Conservation (phyloP, 2,888 invertebrate genomes). For the Leptinotarsa peninsularis region DNA sequence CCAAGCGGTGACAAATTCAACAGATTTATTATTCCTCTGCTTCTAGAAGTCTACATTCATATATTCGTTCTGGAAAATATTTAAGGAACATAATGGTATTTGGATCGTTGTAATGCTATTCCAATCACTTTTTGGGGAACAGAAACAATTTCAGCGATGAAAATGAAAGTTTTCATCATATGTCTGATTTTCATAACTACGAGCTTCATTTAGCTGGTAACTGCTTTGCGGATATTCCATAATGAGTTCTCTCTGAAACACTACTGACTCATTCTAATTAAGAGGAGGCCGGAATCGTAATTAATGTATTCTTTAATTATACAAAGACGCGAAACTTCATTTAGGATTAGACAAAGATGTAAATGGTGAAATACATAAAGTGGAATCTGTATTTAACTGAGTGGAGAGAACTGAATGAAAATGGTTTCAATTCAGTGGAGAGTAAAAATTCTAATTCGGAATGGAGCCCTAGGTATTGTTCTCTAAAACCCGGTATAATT, state of each 20-base stretch:
- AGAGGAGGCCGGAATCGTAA: slow-evolving; percentile 27
- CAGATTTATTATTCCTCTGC: too few species aligned
- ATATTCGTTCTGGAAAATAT: too few species aligned
- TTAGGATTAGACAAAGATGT: slow-evolving; percentile 21
- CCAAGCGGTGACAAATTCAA: too few species aligned
- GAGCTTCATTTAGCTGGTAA: slow-evolving; percentile 19
- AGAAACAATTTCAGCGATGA: not conserved
- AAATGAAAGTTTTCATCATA: not conserved
- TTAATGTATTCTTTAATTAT: slow-evolving; percentile 31
- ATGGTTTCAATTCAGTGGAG: not conserved
- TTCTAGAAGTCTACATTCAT: too few species aligned
- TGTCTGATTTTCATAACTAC: slow-evolving; percentile 23
- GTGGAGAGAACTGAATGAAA: slow-evolving; percentile 8
- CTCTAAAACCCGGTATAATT: not conserved
- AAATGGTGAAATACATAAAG: slow-evolving; percentile 27
- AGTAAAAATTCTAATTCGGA: not conserved
- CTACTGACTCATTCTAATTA: slow-evolving; percentile 32
- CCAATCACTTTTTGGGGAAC: not conserved
- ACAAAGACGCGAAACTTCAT: slow-evolving; percentile 28
- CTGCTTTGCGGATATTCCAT: slow-evolving; percentile 29
- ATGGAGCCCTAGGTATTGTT: not conserved
- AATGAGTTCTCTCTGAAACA: slow-evolving; percentile 29
- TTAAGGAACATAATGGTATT: not conserved
- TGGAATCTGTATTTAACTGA: slow-evolving; percentile 20
- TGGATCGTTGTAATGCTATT: not conserved